Evolutionary conservation across 2,888 invertebrate species (phyloP).

Genomic region (Ganaspis brasiliensis): DNA sequence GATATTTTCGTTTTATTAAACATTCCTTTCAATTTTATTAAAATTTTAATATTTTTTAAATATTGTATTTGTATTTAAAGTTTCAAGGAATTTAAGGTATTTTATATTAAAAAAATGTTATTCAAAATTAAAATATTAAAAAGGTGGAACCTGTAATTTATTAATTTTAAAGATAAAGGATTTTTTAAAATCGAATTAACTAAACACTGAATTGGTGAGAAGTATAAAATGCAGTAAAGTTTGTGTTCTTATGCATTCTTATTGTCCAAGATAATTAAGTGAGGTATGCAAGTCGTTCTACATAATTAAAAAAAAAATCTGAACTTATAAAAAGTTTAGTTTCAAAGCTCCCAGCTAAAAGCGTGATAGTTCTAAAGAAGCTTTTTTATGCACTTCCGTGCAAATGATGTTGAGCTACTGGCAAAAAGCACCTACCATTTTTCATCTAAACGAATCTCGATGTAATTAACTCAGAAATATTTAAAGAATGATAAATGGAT

Average conservation of each 20-base stretch:
- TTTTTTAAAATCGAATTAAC: too few relatives aligned
- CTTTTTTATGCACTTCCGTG: constrained; percentile 22
- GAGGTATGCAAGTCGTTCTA: constrained; percentile 17
- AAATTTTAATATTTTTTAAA: too few relatives aligned
- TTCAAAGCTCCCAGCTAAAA: constrained; percentile 13
- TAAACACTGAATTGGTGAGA: too few relatives aligned
- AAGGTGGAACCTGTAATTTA: too few relatives aligned
- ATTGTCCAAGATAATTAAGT: constrained; percentile 3
- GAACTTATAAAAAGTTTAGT: background rate
- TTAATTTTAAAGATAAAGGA: too few relatives aligned
- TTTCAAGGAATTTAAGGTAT: too few relatives aligned
- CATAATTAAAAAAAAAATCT: constrained; percentile 7
- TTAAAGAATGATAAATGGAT: constrained; percentile 1
- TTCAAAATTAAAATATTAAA: too few relatives aligned
- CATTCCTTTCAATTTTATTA: too few relatives aligned
- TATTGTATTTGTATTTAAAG: too few relatives aligned
- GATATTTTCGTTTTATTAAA: too few relatives aligned
- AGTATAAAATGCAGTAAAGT: background rate
- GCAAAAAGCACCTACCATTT: constrained; percentile 5
- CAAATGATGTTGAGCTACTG: constrained; percentile 1
- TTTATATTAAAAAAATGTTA: too few relatives aligned
- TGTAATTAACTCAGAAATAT: constrained; percentile 30
- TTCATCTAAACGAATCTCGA: background rate
- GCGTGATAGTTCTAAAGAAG: constrained; percentile 14
- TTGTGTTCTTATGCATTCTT: background rate